Conservation (phyloP, 2,797 vertebrate genomes). For the Lerista edwardsae region DNA sequence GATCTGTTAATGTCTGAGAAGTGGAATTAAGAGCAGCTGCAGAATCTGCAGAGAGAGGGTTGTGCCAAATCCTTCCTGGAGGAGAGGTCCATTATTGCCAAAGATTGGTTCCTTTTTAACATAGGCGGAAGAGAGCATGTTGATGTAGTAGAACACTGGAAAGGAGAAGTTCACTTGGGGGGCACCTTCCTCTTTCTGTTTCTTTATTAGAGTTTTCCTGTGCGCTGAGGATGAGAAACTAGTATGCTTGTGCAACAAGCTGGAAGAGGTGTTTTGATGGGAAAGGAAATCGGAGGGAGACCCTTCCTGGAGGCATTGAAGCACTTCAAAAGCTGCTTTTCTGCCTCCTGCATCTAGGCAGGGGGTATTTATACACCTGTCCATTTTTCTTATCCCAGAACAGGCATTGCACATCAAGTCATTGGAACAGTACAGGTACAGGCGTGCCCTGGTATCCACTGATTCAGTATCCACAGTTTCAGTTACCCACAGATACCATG, state of each 20-base stretch:
- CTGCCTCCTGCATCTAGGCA: neutral
- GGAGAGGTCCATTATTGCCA: slow-evolving; percentile 1
- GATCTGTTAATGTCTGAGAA: slow-evolving; percentile 38
- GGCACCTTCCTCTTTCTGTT: neutral
- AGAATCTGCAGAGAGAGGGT: neutral
- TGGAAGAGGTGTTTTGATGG: neutral
- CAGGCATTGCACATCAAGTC: neutral
- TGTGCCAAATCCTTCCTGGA: slow-evolving; percentile 30
- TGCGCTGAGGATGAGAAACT: neutral
- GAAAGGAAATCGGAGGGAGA: too few species aligned
- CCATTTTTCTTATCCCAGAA: neutral
- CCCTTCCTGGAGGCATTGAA: too few species aligned
- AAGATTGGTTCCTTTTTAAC: neutral
- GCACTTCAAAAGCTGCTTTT: neutral
- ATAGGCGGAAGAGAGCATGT: neutral
- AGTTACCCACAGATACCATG: too few species aligned
- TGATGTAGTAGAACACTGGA: slow-evolving; percentile 11
- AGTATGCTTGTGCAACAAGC: neutral
- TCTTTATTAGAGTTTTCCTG: slow-evolving; percentile 17
- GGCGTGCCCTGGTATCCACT: too few species aligned
- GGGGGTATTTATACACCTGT: neutral
- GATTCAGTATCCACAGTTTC: too few species aligned
- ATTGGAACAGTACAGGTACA: too few species aligned
- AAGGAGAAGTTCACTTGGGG: neutral
- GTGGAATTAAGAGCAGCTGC: slow-evolving; percentile 25